These are phyloP conservation scores for Thumatha senex DNA, from an alignment of 2,888 invertebrate species.

Conservation along the genomic window DNA sequence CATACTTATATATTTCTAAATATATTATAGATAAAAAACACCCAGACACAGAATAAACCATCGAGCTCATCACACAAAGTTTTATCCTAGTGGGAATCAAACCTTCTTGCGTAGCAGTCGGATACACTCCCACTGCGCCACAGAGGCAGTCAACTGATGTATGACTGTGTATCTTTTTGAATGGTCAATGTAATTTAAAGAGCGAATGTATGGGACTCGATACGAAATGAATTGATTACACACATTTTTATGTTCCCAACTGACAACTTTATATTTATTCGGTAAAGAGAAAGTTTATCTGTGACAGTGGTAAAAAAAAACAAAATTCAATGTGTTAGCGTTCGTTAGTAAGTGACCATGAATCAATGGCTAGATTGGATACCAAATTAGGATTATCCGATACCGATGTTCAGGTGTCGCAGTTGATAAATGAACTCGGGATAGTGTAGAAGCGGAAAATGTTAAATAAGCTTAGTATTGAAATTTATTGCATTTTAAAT, in stretches of 20 bases:
- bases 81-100: too few relatives aligned
- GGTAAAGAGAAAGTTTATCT: constrained; percentile 25
- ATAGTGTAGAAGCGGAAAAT: constrained; percentile 1
- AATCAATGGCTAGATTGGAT: constrained; percentile 49
- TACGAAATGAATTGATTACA: too few relatives aligned
- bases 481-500: neutral
- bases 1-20: too few relatives aligned
- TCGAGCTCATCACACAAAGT: too few relatives aligned
- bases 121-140: too few relatives aligned
- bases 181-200: too few relatives aligned
- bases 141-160: too few relatives aligned
- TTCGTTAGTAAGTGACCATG: constrained; percentile 45
- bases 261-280: neutral
- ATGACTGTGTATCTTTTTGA: too few relatives aligned
- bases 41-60: too few relatives aligned
- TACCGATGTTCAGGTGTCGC: constrained; percentile 22
- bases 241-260: neutral
- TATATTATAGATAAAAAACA: too few relatives aligned
- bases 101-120: too few relatives aligned
- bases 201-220: too few relatives aligned
- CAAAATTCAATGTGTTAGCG: constrained; percentile 25
- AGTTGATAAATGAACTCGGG: constrained; percentile 1
- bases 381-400: constrained; percentile 58
- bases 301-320: constrained; percentile 18
- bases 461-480: neutral